Percentiles rank a stretch among this genome's conserved stretches.
phyloP scores from a whole-genome alignment of 2,888 invertebrate species.

The Ptychoptera contaminata region DNA sequence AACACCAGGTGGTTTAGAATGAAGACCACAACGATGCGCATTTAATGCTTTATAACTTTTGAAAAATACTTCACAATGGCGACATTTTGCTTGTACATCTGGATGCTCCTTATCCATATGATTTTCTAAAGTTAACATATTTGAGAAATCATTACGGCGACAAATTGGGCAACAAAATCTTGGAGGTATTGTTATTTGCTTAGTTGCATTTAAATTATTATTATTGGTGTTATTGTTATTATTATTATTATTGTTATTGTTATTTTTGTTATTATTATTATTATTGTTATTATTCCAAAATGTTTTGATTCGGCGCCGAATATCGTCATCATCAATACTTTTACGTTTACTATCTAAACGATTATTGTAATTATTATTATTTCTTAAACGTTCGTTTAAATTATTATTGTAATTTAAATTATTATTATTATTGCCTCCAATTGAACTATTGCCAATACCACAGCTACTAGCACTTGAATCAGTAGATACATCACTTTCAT shows the following conservation, averaged over 20 bases:
- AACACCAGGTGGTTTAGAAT: constrained; percentile 18
- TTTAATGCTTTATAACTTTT: constrained; percentile 56
- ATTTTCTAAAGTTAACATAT: constrained; percentile 39
- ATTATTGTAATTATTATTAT: constrained; percentile 13
- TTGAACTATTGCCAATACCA: constrained; percentile 17
- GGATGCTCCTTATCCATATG: constrained; percentile 53
- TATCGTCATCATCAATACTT: constrained; percentile 19
- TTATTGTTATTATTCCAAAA: constrained; percentile 17
- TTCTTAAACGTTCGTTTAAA: constrained; percentile 11
- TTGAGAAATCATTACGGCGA: constrained; percentile 41
- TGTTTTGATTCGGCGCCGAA: constrained; percentile 16
- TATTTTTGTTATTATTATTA: background rate
- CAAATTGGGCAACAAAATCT: constrained; percentile 45
- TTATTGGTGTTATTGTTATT: background rate
- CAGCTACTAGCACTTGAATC: constrained; percentile 30
- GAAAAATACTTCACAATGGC: constrained; percentile 55
- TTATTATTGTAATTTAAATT: constrained; percentile 23
- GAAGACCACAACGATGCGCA: constrained; percentile 46
- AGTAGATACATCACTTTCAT: constrained; percentile 42
- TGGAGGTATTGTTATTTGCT: constrained; percentile 9
- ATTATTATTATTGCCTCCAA: constrained; percentile 26
- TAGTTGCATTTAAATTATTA: background rate
- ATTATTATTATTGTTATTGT: background rate
- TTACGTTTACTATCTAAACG: constrained; percentile 17
- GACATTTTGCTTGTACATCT: constrained; percentile 51